Percentiles rank a stretch among this genome's conserved stretches.
Evolutionary conservation across 1,140 invertebrate genomes (phyloP).

Genomic region (Hyphantria cunea): DNA sequence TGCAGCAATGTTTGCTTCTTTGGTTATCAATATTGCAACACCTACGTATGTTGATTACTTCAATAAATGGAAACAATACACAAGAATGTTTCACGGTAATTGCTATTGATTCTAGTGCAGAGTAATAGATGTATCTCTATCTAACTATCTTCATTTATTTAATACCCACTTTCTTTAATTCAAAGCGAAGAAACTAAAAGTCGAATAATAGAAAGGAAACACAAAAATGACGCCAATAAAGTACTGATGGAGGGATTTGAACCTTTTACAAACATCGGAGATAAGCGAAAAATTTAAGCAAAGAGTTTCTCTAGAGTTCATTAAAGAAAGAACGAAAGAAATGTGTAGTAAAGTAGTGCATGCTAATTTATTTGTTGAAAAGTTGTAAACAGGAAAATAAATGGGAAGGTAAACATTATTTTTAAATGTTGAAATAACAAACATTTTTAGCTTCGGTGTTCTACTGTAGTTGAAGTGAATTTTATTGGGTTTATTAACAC

Average conservation of each 20-base stretch:
- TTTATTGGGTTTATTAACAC: too few species aligned
- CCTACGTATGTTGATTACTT: conserved; percentile 10
- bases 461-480: too few species aligned
- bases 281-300: conserved; percentile 17
- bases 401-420: too few species aligned
- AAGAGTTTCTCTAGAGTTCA: conserved; percentile 22
- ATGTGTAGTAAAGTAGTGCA: neutral
- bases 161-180: conserved; percentile 1
- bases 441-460: too few species aligned
- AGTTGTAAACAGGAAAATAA: neutral
- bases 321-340: conserved; percentile 8
- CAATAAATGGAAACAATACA: conserved; percentile 5
- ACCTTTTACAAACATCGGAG: conserved; percentile 21
- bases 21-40: conserved; percentile 19
- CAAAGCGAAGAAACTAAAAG: neutral
- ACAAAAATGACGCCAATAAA: conserved; percentile 20
- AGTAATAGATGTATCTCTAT: neutral
- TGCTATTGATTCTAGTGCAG: conserved; percentile 13
- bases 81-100: conserved; percentile 8
- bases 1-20: conserved; percentile 31
- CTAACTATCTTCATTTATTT: conserved; percentile 4
- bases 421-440: too few species aligned
- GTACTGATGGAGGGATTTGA: conserved; percentile 15
- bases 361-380: neutral
- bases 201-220: conserved; percentile 1